Base-by-base conservation (phyloP, 1,140 invertebrate genomes). In the Diachasma alloeum region DNA sequence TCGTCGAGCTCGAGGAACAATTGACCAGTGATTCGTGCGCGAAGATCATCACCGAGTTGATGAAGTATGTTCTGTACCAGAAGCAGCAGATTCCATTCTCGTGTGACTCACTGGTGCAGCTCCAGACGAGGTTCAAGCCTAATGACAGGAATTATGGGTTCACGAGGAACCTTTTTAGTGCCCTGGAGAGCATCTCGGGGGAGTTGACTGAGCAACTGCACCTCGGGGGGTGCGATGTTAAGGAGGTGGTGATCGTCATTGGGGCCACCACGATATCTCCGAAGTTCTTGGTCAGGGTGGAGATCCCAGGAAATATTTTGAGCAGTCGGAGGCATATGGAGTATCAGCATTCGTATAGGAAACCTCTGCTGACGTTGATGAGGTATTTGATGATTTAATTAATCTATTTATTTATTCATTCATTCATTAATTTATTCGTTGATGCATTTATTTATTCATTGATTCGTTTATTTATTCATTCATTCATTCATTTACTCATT, bases 81-180 rank as follows among this genome's bases (percentile, higher is more conserved):
- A 90, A 89, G 70, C 82, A 89, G 77, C 88, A 90, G 70, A 88
- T 90, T 73, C 88, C 88, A 26, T 83, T 90, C 46, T 79, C 86
- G 0, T 88, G 79, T 31, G 88, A 90, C 56, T 83, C 83, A 1
- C 72, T 89, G 19, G 70, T 79, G 9, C 81, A 83, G 22, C 73
- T 84, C 1, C 82, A 87, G 76, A 70, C 66, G 8, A 85, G 72
- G 39, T 73, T 82, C 19, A 83, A 87, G 67, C 77, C 81, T 22
- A 83, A 78, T 0, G 84, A 88, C 31, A 85, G 81, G 72, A 89
- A 88, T 74, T 82, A 72, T 9, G 70, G 39, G 0, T 81, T 78
- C 0, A 84, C 85, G 48, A 83, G 84, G n/a, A 80, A 74, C 15
- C 75, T 88, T 3, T 76, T 87, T 5, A 81, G 53, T 6, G 80